phyloP scores from a whole-genome alignment of 2,113 vertebrate genomes.

The Hyperoodon ampullatus region DNA sequence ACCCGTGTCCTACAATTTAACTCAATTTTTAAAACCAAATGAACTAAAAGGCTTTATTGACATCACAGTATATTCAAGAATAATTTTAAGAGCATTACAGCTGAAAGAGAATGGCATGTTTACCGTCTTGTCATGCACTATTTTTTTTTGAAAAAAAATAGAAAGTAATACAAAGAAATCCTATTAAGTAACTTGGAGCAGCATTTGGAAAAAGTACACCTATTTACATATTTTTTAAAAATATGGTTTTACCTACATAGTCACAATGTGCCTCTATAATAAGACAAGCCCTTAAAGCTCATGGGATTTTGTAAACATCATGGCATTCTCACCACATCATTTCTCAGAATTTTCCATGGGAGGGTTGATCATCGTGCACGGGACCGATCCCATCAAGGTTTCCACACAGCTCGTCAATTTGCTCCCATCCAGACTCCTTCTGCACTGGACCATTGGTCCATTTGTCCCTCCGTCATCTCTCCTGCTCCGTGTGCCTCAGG shows the following conservation, averaged over 20 bases:
- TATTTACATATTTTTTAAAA: conserved; percentile 94
- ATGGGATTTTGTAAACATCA: conserved; percentile 95
- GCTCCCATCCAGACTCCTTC: conserved; percentile 91
- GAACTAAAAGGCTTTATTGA: conserved; percentile 92
- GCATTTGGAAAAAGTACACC: conserved; percentile 93
- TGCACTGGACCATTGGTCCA: conserved; percentile 89
- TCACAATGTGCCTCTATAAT: conserved; percentile 97
- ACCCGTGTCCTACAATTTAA: not conserved
- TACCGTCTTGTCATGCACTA: conserved; percentile 89
- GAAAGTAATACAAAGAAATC: conserved; percentile 92
- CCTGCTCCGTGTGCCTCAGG: conserved; percentile 88
- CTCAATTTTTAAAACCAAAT: conserved; percentile 81
- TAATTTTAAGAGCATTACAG: conserved; percentile 95
- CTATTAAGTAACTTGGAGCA: conserved; percentile 92
- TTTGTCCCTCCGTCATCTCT: conserved; percentile 89
- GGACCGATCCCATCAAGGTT: conserved; percentile 85
- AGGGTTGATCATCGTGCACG: conserved; percentile 89
- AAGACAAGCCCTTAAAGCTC: conserved; percentile 99
- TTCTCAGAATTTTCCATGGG: conserved; percentile 93
- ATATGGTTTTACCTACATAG: conserved; percentile 93
- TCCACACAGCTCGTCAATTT: conserved; percentile 89
- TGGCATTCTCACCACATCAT: conserved; percentile 86
- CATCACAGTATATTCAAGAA: conserved; percentile 94
- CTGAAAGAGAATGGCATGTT: conserved; percentile 90
- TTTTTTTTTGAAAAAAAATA: conserved; percentile 88